Evolutionary conservation across 1,140 invertebrate genomes (phyloP).

Genomic region (Tetragnatha versicolor): DNA sequence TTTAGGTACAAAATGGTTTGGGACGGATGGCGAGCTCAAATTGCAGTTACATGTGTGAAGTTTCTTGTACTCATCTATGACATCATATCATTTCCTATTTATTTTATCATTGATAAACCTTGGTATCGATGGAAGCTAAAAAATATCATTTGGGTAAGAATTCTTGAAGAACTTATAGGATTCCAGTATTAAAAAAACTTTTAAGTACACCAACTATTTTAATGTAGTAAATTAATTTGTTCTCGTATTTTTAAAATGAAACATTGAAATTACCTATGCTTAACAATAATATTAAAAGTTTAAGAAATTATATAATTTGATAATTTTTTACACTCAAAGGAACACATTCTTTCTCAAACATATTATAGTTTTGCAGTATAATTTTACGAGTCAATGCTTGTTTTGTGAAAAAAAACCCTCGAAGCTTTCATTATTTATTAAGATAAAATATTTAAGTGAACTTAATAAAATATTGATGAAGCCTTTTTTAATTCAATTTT

Average conservation of each 20-base stretch:
- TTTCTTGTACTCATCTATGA: constrained; percentile 74
- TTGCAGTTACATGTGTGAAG: constrained; percentile 59
- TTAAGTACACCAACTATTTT: background rate
- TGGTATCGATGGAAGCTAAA: constrained; percentile 70
- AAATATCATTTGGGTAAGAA: constrained; percentile 29
- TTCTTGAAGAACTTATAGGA: background rate
- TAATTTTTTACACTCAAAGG: background rate
- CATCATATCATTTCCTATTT: constrained; percentile 87
- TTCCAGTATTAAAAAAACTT: background rate
- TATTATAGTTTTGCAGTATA: too few species aligned
- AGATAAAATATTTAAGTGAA: too few species aligned
- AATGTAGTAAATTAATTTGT: background rate
- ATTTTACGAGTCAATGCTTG: too few species aligned
- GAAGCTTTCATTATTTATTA: too few species aligned
- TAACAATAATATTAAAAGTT: background rate
- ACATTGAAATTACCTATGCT: background rate
- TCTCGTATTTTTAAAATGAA: background rate
- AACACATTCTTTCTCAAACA: too few species aligned
- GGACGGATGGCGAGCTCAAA: constrained; percentile 10
- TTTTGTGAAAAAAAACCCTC: too few species aligned
- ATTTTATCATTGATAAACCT: constrained; percentile 84
- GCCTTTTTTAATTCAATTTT: too few species aligned
- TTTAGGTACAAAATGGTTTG: background rate
- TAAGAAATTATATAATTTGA: background rate
- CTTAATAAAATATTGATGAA: too few species aligned